These are phyloP conservation scores for Platycercus adscitus DNA, from an alignment of 2,113 vertebrate genomes.

Conservation along the genomic window DNA sequence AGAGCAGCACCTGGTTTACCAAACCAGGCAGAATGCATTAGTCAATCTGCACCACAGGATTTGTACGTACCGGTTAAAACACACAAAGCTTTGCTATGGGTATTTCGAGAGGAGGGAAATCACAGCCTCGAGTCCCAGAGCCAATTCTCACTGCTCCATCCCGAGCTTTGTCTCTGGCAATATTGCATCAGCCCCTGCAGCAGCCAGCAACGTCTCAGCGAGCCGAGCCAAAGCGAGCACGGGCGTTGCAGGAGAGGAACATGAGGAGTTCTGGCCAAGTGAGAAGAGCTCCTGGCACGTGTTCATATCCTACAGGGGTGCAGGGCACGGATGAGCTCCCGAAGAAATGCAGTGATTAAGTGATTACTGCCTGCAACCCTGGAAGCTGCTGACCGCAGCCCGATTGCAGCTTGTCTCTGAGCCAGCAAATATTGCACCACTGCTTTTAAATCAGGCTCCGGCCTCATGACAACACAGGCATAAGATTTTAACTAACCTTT, in stretches of 20 bases:
- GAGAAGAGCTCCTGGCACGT: background rate
- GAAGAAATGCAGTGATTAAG: background rate
- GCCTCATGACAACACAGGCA: slow-evolving; percentile 7
- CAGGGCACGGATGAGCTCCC: background rate
- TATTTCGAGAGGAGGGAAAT: background rate
- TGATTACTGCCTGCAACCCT: background rate
- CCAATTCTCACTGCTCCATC: background rate
- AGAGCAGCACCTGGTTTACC: background rate
- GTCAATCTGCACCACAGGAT: background rate
- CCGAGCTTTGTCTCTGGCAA: background rate
- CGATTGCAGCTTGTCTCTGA: background rate
- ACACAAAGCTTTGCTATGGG: background rate
- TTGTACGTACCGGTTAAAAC: background rate
- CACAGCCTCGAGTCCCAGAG: background rate
- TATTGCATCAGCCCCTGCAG: slow-evolving; percentile 2
- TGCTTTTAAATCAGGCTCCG: background rate
- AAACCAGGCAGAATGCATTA: background rate
- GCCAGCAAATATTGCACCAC: background rate
- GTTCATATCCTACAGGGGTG: background rate
- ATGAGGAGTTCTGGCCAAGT: background rate
- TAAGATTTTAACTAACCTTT: slow-evolving; percentile 25
- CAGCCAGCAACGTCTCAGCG: background rate
- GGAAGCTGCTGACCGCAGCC: slow-evolving; percentile 8
- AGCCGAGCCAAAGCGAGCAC: background rate
- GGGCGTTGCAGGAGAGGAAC: background rate